Base-by-base conservation (phyloP, 2,113 vertebrate genomes). In the Channa argus region DNA sequence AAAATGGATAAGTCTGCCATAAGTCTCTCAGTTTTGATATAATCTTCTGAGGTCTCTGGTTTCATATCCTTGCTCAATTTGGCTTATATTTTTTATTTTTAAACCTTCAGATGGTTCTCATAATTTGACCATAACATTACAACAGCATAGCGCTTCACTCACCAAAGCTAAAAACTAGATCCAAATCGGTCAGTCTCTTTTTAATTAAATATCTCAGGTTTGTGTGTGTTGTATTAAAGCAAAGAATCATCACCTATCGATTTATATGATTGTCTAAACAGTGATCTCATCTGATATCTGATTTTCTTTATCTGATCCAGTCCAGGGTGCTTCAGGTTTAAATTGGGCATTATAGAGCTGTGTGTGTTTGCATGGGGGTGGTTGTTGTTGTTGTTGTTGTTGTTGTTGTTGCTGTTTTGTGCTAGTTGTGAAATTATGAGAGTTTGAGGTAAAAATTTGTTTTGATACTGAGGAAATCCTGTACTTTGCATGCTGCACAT, bases 131-230 rank as follows among this genome's bases (percentile, higher is more conserved):
- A n/a, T 61, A 55, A 76, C 65, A 58, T 73, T 56, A 33, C 52
- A 49, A 50, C 6, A 0, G 11, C 15, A 69, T 71, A 71, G 71
- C 2, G 58, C 70, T 74, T 76, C 60, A 12, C 59, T 58, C 47
- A 60, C 39, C 56, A 44, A 37, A 11, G 46, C 47, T 33, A 49
- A 62, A 47, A 33, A 14, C 9, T 50, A 63, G 55, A 86, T 63
- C 72, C 41, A 77, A 60, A 58, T 73, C 82, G 56, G 53, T 71
- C 71, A 36, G 11, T 11, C 39, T 47, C 24, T 71, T 80, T 71
- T 61, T 82, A 80, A 89, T 85, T 69, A 89, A 88, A 90, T 50
- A 63, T 88, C 84, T 64, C 63, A 24, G 60, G 41, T 72, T 84
- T 75, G 45, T 74, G 63, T 80, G 69, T 69, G 70, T 53, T 81